These are phyloP conservation scores for Myioborus melanocephalus DNA, from an alignment of 2,797 vertebrate genomes.

Conservation along the genomic window DNA sequence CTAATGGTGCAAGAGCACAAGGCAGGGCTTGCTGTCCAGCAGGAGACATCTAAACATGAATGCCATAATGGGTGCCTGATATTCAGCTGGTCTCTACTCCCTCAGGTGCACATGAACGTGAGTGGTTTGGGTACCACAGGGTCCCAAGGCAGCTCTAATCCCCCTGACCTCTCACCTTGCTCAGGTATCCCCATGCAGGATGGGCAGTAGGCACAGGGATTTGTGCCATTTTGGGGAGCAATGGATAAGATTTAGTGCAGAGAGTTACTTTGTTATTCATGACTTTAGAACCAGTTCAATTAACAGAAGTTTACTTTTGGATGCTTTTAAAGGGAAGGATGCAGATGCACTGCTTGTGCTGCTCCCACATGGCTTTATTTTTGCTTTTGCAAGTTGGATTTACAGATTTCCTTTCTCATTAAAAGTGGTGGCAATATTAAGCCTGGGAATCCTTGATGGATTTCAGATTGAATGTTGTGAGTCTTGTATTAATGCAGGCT, in stretches of 20 bases:
- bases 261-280: neutral
- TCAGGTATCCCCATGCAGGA: rapidly evolving
- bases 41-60: neutral
- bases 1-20: neutral
- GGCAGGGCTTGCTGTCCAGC: neutral
- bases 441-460: conserved; percentile 12
- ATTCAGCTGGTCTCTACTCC: neutral
- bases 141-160: neutral
- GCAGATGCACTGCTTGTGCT: neutral
- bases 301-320: neutral
- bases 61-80: neutral
- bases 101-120: too few species aligned
- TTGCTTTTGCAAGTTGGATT: conserved; percentile 1
- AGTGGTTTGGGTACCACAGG: neutral
- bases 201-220: neutral
- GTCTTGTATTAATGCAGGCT: conserved; percentile 13
- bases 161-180: neutral
- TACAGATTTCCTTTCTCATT: conserved; percentile 32
- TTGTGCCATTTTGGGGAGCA: neutral
- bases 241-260: neutral
- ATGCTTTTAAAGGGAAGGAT: neutral
- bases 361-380: neutral
- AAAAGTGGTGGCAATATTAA: neutral
- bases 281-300: neutral
- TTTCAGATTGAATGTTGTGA: conserved; percentile 14